A percentile compares a stretch with the other conserved stretches of the same genome.
phyloP scores from a whole-genome alignment of 2,113 vertebrate species.

The Perca flavescens region DNA sequence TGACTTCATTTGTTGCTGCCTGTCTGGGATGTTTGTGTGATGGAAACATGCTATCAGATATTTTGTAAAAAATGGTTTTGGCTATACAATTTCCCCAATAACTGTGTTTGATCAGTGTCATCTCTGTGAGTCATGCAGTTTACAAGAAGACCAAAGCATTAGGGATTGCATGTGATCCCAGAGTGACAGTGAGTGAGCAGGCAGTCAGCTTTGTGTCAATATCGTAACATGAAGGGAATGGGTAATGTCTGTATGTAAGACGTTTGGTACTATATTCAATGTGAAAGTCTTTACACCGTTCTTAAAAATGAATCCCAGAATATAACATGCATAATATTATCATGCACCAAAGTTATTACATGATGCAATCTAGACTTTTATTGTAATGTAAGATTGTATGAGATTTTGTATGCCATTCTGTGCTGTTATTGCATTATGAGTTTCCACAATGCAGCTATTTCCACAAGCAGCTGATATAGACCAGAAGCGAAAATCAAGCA shows the following conservation, averaged over 20 bases:
- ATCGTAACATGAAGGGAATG: neutral
- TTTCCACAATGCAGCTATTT: slow-evolving; percentile 22
- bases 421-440: neutral
- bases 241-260: too few relatives aligned
- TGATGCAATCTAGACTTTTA: neutral
- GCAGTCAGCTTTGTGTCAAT: neutral
- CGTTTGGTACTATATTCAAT: neutral
- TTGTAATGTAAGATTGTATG: neutral
- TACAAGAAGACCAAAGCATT: neutral
- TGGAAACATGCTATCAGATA: slow-evolving; percentile 4
- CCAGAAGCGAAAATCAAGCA: neutral
- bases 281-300: neutral
- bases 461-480: neutral
- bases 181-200: neutral
- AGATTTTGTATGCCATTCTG: neutral
- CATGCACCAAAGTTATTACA: neutral
- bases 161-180: neutral
- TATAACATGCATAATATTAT: neutral
- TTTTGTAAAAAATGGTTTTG: neutral
- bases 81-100: neutral
- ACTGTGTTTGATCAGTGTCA: slow-evolving; percentile 8
- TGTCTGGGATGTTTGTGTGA: slow-evolving; percentile 13
- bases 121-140: neutral
- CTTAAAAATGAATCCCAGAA: neutral
- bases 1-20: neutral